Base-by-base conservation (phyloP, 2,888 invertebrate genomes). In the Brachyptera putata region DNA sequence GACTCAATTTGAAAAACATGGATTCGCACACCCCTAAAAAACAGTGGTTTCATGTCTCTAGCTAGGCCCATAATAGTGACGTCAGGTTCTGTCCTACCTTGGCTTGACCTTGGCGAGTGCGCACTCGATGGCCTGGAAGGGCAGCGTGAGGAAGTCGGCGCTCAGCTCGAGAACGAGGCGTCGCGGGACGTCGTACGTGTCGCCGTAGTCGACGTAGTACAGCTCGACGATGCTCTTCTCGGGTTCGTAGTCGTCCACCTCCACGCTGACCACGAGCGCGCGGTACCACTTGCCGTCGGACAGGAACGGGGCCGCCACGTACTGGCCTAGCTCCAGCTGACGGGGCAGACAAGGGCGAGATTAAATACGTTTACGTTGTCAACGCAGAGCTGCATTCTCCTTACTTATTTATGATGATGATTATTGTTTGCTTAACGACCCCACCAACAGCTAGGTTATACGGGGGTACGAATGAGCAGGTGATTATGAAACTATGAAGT, bases 151-250 rank as follows among this genome's bases (percentile, higher is more conserved):
- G 70, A 89, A 83, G 71, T 92, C 88, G 0, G 89, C 86, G 39
- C 88, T 80, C 62, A 93, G 76, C 68, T 88, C 87, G 66, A 83
- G 85, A 11, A 93, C 75, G 63, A 88, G 83, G 56, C 81, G 79
- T 2, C 81, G 80, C 0, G 81, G 76, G 2, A 89, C 79, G 68
- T 82, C 81, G 68, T 88, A 87, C 62, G 83, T 84, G 74, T 95
- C 92, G 0, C 95, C 95, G 73, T 91, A 95, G 77, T 95, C 95
- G 57, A 94, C 82, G 74, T 85, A 94, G 72, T 88, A 90, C 25
- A 94, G 80, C 68, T 85, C 84, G 0, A 86, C 84, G 14, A 81
- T 79, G 69, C 79, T 77, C 64, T 85, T 80, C 18, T 81, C 77
- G 0, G 80, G 75, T 67, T 82, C 80, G 68, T 82, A 82, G 69